These are phyloP conservation scores for Drosophila peninsularis DNA, from an alignment of 2,888 invertebrate species.

Conservation along the genomic window DNA sequence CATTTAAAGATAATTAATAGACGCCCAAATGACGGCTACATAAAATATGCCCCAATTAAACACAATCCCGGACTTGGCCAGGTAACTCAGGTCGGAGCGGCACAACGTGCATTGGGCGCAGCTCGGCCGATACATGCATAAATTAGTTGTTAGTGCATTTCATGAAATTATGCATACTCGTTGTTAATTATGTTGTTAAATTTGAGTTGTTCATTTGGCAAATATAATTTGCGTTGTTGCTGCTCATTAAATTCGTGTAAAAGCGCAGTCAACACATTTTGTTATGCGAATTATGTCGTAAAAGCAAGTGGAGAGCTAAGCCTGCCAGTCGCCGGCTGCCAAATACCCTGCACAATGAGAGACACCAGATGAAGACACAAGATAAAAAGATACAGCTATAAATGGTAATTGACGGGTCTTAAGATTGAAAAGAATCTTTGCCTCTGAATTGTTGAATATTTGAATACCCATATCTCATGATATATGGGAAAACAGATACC, in stretches of 20 bases:
- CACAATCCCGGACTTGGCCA: constrained; percentile 21
- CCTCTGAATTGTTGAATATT: too few relatives aligned
- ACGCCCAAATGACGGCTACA: constrained; percentile 51
- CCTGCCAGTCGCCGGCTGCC: neutral
- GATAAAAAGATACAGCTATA: neutral
- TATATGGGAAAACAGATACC: too few relatives aligned
- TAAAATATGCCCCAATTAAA: constrained; percentile 67
- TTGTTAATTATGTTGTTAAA: constrained; percentile 59
- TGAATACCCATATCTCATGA: too few relatives aligned
- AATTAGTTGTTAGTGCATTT: constrained; percentile 34
- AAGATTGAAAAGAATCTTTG: too few relatives aligned
- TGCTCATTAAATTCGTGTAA: constrained; percentile 67
- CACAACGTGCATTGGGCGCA: neutral
- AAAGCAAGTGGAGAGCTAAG: constrained; percentile 24
- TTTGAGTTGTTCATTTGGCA: constrained; percentile 46
- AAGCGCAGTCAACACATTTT: constrained; percentile 47
- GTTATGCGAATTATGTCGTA: constrained; percentile 37
- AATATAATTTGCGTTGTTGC: constrained; percentile 36
- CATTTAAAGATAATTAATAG: constrained; percentile 67
- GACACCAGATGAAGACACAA: neutral
- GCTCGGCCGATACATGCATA: constrained; percentile 15
- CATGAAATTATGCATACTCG: constrained; percentile 33
- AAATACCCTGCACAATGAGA: neutral
- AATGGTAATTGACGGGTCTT: too few relatives aligned
- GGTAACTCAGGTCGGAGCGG: constrained; percentile 10